These are phyloP conservation scores for Drosophila littoralis DNA, from an alignment of 1,140 invertebrate species.

Conservation along the genomic window DNA sequence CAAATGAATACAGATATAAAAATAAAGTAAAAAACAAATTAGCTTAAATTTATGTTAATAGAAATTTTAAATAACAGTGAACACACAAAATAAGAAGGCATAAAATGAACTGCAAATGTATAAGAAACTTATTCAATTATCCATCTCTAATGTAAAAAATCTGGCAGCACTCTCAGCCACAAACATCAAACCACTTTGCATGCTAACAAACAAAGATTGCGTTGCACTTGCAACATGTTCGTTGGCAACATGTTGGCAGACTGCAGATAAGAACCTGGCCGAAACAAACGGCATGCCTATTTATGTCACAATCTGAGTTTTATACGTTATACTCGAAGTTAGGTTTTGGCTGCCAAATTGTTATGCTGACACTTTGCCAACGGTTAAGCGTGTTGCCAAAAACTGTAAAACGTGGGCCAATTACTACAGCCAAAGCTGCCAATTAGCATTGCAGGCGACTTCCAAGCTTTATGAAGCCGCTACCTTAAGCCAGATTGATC, in stretches of 20 bases:
- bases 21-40: too few relatives aligned
- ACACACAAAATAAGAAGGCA: too few relatives aligned
- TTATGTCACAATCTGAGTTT: background rate
- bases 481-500: constrained; percentile 31
- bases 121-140: too few relatives aligned
- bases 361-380: constrained; percentile 50
- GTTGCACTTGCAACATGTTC: constrained; percentile 54
- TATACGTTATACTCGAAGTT: constrained; percentile 10
- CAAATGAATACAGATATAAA: too few relatives aligned
- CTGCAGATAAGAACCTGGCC: constrained; percentile 13
- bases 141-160: background rate
- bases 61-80: too few relatives aligned
- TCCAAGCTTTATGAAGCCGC: constrained; percentile 42
- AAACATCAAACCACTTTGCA: background rate
- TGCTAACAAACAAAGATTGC: background rate
- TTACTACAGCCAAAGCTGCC: constrained; percentile 17
- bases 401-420: constrained; percentile 51
- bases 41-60: too few relatives aligned
- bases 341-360: constrained; percentile 51
- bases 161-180: constrained; percentile 35
- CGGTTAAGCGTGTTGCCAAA: constrained; percentile 52
- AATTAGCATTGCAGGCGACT: constrained; percentile 38
- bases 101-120: too few relatives aligned
- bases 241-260: constrained; percentile 46
- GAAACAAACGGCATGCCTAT: constrained; percentile 19